Base-by-base conservation (phyloP, 53 echinoderm and acorn worm genomes). In the Hippasteria phrygiana region DNA sequence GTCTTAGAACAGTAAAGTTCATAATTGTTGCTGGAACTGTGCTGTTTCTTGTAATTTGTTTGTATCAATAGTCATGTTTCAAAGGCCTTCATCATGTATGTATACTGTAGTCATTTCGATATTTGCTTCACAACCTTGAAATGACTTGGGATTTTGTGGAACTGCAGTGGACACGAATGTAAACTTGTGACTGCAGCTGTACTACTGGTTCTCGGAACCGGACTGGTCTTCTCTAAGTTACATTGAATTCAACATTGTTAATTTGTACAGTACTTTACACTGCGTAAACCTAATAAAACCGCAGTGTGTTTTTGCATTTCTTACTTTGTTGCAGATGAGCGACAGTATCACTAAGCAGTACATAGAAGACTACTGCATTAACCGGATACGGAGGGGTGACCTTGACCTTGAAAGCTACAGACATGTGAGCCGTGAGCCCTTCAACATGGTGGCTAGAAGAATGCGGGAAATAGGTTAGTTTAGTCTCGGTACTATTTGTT, bases 281-380 rank as follows among this genome's bases (percentile, higher is more conserved):
- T 83, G 4, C 9, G 35, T 29, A 29, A 11, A 5, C 20, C 7
- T 78, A 24, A 42, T 17, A 50, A 20, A 47, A 40, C 12, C 13
- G 6, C 24, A 40, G 14, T 63, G 39, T 76, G 46, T 79, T 79
- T 66, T 86, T 70, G 9, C 32, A 75, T 75, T 74, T 87, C 75
- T 74, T 79, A 24, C 74, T 78, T 55, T 76, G n/a, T 47, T 88
- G 41, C 92, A 97, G 97, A 97, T 97, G 97, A 97, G 79, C 85
- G 97, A 93, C 73, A 87, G 95, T 88, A 77, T 90, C 75, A 95
- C 92, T 31, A 88, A 87, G 91, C 92, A 89, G 82, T 96, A 91
- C 83, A 94, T 98, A 80, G 96, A 94, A 83, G 98, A 98, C 83
- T 98, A 96, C 87, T 96, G 95, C 93, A 91, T 96, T 46, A 87